Evolutionary conservation across 2,888 invertebrate species (phyloP).

Genomic region (Hermodice carunculata): DNA sequence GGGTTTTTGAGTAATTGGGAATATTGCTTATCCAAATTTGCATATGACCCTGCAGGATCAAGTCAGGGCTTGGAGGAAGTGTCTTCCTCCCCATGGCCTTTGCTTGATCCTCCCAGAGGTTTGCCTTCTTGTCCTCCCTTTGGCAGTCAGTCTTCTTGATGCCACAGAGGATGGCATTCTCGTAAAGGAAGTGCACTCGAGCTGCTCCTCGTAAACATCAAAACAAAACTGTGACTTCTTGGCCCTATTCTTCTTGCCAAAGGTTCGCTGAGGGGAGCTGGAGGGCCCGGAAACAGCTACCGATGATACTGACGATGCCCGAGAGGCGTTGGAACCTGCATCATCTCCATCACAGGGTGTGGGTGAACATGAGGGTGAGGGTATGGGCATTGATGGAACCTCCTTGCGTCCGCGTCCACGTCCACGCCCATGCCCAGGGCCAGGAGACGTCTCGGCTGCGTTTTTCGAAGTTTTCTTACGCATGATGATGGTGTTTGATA

Average conservation of each 20-base stretch:
- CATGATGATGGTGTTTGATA: too few relatives aligned
- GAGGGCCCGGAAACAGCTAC: too few relatives aligned
- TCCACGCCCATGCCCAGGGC: too few relatives aligned
- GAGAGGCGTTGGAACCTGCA: slow-evolving; percentile 17
- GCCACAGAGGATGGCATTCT: slow-evolving; percentile 25
- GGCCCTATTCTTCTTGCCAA: slow-evolving; percentile 19
- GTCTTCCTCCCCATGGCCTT: slow-evolving; percentile 11
- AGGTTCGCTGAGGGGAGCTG: slow-evolving; percentile 15
- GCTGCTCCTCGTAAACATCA: slow-evolving; percentile 20
- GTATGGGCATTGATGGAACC: background rate
- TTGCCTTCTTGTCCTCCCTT: slow-evolving; percentile 20
- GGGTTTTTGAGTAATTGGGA: too few relatives aligned
- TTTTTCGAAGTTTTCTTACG: background rate
- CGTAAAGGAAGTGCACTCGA: slow-evolving; percentile 20
- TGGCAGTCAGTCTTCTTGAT: slow-evolving; percentile 26
- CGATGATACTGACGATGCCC: slow-evolving; percentile 11
- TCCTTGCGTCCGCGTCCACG: background rate
- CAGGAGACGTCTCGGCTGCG: background rate
- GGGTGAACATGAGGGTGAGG: too few relatives aligned
- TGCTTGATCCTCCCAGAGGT: slow-evolving; percentile 30
- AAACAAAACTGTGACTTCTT: slow-evolving; percentile 15
- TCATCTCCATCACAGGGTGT: slow-evolving; percentile 9
- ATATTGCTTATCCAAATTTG: too few relatives aligned
- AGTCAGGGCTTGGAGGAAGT: too few relatives aligned
- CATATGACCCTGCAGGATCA: too few relatives aligned